Evolutionary conservation across 2,113 vertebrate species (phyloP).

Genomic region (Elaphurus davidianus): DNA sequence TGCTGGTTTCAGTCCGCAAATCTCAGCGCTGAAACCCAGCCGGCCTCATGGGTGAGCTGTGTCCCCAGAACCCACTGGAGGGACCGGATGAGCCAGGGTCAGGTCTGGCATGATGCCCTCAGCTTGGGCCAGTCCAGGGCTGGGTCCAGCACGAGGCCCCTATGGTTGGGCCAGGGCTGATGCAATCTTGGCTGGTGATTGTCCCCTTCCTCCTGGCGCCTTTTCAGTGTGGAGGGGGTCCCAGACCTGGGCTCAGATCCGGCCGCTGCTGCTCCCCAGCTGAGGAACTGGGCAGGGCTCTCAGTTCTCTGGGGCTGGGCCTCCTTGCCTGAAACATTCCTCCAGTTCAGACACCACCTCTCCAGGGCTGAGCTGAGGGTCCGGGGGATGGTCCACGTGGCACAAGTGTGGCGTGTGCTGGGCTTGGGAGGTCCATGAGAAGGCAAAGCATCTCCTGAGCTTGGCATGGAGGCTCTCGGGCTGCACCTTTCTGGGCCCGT

Average conservation of each 20-base stretch:
- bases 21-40: constrained; percentile 16
- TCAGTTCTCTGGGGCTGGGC: neutral
- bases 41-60: neutral
- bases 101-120: neutral
- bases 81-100: constrained; percentile 9
- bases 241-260: neutral
- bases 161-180: fast-evolving
- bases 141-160: neutral
- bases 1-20: constrained; percentile 43
- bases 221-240: neutral
- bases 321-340: fast-evolving
- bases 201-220: fast-evolving
- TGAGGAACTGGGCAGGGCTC: neutral
- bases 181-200: neutral
- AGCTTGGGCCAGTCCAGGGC: neutral
- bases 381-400: neutral
- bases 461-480: neutral
- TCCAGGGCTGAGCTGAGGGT: neutral
- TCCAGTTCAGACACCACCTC: neutral
- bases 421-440: neutral
- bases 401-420: fast-evolving
- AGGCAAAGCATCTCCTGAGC: neutral
- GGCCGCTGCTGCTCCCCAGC: neutral
- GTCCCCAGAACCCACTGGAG: constrained; percentile 36
- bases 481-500: neutral